phyloP scores from a whole-genome alignment of 2,113 vertebrate species.

The Alligator mississippiensis region DNA sequence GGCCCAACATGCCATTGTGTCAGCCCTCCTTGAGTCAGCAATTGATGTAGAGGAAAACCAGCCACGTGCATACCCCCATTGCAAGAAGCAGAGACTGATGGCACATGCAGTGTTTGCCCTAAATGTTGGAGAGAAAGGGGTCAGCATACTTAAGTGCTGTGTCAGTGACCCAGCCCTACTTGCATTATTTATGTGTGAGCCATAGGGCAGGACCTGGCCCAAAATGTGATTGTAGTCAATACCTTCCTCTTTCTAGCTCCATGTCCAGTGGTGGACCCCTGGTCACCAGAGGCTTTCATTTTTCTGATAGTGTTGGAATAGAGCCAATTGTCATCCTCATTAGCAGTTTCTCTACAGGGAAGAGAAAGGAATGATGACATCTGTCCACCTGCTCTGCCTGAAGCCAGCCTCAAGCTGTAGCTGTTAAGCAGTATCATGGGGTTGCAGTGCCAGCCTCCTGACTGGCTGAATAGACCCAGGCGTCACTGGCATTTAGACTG shows the following conservation, averaged over 20 bases:
- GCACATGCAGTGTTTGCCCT: too few species aligned
- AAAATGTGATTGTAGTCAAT: rapidly evolving
- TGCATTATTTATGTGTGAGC: background rate
- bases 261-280: too few species aligned
- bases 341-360: too few species aligned
- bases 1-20: background rate
- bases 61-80: too few species aligned
- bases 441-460: background rate
- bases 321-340: too few species aligned
- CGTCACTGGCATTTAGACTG: background rate
- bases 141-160: rapidly evolving
- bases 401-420: background rate
- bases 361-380: too few species aligned
- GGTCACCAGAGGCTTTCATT: too few species aligned
- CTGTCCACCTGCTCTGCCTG: background rate
- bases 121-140: too few species aligned
- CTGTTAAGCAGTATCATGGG: rapidly evolving
- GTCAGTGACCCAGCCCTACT: background rate
- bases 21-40: too few species aligned
- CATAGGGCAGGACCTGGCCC: background rate
- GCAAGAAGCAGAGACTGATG: too few species aligned
- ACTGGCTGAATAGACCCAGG: rapidly evolving
- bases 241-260: rapidly evolving
- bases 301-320: too few species aligned
- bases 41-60: too few species aligned